These are phyloP conservation scores for Pseudocheirus occidentalis DNA, from an alignment of 2,797 vertebrate species.

Conservation along the genomic window DNA sequence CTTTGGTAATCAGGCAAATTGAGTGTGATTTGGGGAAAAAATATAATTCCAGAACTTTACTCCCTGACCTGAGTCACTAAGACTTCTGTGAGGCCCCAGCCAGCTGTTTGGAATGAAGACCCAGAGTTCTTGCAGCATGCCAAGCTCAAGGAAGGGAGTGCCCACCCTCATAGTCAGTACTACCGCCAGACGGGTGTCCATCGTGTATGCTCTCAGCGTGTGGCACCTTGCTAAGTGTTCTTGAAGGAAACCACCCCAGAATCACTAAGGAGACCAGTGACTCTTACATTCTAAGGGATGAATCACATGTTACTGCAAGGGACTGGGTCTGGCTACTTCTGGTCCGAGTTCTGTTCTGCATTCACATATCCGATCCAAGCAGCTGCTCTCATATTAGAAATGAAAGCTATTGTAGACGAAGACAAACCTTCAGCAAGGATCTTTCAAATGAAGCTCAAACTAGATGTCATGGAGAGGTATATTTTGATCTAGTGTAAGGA, in stretches of 20 bases:
- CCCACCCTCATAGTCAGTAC: neutral
- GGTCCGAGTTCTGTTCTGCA: neutral
- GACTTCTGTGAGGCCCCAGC: neutral
- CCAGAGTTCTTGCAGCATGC: neutral
- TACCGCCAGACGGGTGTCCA: neutral
- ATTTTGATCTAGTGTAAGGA: neutral
- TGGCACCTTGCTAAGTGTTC: neutral
- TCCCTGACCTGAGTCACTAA: neutral
- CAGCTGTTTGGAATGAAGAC: neutral
- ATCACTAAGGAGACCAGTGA: neutral
- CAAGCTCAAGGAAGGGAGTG: neutral
- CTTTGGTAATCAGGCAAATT: neutral
- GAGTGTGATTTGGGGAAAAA: conserved; percentile 1
- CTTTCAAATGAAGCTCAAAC: neutral
- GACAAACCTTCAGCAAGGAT: neutral
- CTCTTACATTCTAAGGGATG: neutral
- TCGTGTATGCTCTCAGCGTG: neutral
- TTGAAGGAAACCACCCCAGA: neutral
- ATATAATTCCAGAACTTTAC: neutral
- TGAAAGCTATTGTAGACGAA: neutral
- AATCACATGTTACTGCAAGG: neutral
- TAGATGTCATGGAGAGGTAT: neutral
- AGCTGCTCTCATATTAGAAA: neutral
- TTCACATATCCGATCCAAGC: neutral
- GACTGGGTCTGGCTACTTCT: neutral